Evolutionary conservation across 2,797 vertebrate species (phyloP).

Genomic region (Anolis apletophallus): DNA sequence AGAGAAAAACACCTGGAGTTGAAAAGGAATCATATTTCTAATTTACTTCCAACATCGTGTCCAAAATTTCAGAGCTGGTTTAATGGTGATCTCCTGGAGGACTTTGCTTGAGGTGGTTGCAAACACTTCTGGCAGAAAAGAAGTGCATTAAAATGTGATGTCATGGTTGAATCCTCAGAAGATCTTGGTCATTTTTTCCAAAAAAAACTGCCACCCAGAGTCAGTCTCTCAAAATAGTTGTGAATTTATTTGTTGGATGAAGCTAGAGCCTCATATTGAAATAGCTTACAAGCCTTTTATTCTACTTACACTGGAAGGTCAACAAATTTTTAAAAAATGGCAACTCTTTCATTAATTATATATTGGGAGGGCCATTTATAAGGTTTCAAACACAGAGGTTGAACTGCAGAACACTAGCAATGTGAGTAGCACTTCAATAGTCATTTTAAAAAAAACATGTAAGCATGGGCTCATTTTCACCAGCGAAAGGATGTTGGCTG

Average conservation of each 20-base stretch:
- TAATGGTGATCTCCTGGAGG: slow-evolving; percentile 65
- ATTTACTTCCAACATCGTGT: slow-evolving; percentile 64
- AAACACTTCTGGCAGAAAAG: slow-evolving; percentile 61
- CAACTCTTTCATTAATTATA: neutral
- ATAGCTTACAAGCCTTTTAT: neutral
- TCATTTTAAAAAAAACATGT: neutral
- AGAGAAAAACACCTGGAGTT: slow-evolving; percentile 68
- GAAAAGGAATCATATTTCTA: slow-evolving; percentile 66
- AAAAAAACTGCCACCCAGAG: slow-evolving; percentile 9
- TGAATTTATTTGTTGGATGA: neutral
- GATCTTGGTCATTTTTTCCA: neutral
- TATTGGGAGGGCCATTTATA: neutral
- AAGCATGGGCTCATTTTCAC: neutral
- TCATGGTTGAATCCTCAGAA: neutral
- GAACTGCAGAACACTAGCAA: neutral
- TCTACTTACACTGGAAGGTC: neutral
- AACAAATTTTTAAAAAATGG: neutral
- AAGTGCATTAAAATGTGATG: neutral
- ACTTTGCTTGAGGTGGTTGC: slow-evolving; percentile 51
- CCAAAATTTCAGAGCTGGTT: slow-evolving; percentile 68
- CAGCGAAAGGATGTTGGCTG: no score
- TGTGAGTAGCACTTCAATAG: neutral
- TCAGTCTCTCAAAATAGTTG: neutral
- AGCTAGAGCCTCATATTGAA: neutral
- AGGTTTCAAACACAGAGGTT: no score